These are phyloP conservation scores for Athalia rosae DNA, from an alignment of 2,888 invertebrate species.

Conservation along the genomic window DNA sequence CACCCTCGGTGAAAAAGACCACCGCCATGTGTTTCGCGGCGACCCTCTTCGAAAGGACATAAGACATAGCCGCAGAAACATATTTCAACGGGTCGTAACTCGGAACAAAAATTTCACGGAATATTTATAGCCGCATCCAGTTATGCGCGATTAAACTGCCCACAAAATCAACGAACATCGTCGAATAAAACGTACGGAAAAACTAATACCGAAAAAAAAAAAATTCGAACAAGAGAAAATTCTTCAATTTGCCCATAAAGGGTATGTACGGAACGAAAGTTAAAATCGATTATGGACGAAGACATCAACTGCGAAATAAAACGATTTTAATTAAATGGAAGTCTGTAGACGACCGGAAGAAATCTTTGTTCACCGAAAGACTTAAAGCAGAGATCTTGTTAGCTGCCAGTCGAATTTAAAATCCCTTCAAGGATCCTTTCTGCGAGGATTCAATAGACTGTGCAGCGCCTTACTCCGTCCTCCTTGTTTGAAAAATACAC, in stretches of 20 bases:
- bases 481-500: not conserved
- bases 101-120: slow-evolving; percentile 39
- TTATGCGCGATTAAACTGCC: not conserved
- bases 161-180: not conserved
- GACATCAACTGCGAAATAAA: slow-evolving; percentile 60
- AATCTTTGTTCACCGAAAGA: slow-evolving; percentile 55
- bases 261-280: not conserved
- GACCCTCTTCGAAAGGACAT: slow-evolving; percentile 48
- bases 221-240: slow-evolving; percentile 61
- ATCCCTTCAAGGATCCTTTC: slow-evolving; percentile 24
- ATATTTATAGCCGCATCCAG: slow-evolving; percentile 18
- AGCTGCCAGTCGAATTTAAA: slow-evolving; percentile 42
- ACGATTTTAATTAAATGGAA: slow-evolving; percentile 67
- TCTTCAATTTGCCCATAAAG: slow-evolving; percentile 53
- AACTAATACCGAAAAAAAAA: not conserved
- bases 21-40: slow-evolving; percentile 51
- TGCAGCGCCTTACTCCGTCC: not conserved
- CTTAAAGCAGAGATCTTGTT: slow-evolving; percentile 59
- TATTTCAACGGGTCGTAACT: slow-evolving; percentile 52
- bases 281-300: slow-evolving; percentile 61
- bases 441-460: not conserved
- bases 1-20: slow-evolving; percentile 44
- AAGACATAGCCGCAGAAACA: slow-evolving; percentile 48
- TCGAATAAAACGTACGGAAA: not conserved
- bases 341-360: slow-evolving; percentile 49